phyloP scores from a whole-genome alignment of 1,140 invertebrate genomes.

The Laupala kohalensis region DNA sequence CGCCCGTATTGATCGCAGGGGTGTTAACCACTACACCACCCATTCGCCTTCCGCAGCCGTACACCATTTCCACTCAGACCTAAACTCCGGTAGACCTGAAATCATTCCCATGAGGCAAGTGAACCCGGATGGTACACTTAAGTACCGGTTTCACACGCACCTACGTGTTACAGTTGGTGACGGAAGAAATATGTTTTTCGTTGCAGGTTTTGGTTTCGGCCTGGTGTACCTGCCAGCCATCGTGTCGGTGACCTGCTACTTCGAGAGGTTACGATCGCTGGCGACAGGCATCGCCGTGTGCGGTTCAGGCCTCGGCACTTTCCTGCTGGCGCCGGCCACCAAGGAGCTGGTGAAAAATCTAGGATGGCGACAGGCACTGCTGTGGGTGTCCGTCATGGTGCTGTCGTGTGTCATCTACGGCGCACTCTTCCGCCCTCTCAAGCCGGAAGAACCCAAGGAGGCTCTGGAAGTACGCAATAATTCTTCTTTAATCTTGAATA shows the following conservation, averaged over 20 bases:
- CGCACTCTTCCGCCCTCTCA: slow-evolving; percentile 62
- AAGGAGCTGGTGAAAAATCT: slow-evolving; percentile 44
- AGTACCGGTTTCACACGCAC: too few species aligned
- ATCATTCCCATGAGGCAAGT: too few species aligned
- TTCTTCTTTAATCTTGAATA: too few species aligned
- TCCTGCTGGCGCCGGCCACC: slow-evolving; percentile 68
- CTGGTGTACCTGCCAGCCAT: slow-evolving; percentile 91
- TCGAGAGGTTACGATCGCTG: slow-evolving; percentile 77
- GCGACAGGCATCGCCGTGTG: slow-evolving; percentile 91
- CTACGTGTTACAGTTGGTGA: slow-evolving; percentile 3
- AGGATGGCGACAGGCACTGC: slow-evolving; percentile 59
- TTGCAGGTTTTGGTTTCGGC: slow-evolving; percentile 76
- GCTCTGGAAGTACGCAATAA: too few species aligned
- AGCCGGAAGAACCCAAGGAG: too few species aligned
- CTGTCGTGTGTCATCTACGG: slow-evolving; percentile 75
- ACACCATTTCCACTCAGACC: too few species aligned
- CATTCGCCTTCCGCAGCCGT: too few species aligned
- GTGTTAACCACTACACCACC: too few species aligned
- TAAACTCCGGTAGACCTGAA: too few species aligned
- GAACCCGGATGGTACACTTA: neutral
- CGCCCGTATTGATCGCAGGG: too few species aligned
- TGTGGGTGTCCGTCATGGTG: slow-evolving; percentile 68
- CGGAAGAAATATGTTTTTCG: neutral
- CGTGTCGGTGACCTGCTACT: slow-evolving; percentile 88
- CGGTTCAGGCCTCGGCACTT: slow-evolving; percentile 79